These are phyloP conservation scores for Lophius piscatorius DNA, from an alignment of 2,113 vertebrate genomes.

Conservation along the genomic window DNA sequence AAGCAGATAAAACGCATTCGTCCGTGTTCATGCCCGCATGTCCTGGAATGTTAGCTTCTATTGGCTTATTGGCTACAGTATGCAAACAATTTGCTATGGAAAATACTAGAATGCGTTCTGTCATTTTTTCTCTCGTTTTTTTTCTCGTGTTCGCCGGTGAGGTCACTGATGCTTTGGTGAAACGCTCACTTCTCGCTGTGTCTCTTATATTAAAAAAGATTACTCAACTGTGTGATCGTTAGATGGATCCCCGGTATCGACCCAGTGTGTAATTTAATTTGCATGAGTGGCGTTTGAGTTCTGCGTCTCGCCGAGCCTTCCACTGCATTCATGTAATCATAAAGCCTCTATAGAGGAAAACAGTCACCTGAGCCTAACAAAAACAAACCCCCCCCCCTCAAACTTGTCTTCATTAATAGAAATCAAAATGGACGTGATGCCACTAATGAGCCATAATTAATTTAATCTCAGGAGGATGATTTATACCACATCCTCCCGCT, in stretches of 20 bases:
- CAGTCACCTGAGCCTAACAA: conserved; percentile 17
- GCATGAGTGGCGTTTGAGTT: conserved; percentile 66
- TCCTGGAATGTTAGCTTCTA: conserved; percentile 29
- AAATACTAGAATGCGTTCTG: conserved; percentile 33
- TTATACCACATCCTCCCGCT: conserved; percentile 36
- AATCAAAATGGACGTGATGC: conserved; percentile 55
- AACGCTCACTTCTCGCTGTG: conserved; percentile 23
- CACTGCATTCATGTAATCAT: conserved; percentile 49
- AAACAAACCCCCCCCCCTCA: conserved; percentile 37
- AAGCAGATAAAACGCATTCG: too few species aligned
- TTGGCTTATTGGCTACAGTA: conserved; percentile 11
- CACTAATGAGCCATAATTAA: conserved; percentile 61
- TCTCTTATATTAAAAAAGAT: conserved; percentile 39
- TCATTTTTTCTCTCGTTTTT: conserved; percentile 51
- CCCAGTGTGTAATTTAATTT: conserved; percentile 71
- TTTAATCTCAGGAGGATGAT: conserved; percentile 55
- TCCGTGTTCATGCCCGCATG: background rate
- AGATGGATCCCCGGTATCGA: conserved; percentile 64
- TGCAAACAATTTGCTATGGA: conserved; percentile 38
- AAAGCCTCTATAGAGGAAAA: conserved; percentile 41
- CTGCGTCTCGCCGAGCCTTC: conserved; percentile 17
- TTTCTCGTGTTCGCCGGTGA: conserved; percentile 29
- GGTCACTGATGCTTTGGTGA: conserved; percentile 45
- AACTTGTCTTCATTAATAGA: conserved; percentile 60
- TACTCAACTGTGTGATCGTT: conserved; percentile 38